These are phyloP conservation scores for Brassicogethes aeneus DNA, from an alignment of 2,888 invertebrate species.

Conservation along the genomic window DNA sequence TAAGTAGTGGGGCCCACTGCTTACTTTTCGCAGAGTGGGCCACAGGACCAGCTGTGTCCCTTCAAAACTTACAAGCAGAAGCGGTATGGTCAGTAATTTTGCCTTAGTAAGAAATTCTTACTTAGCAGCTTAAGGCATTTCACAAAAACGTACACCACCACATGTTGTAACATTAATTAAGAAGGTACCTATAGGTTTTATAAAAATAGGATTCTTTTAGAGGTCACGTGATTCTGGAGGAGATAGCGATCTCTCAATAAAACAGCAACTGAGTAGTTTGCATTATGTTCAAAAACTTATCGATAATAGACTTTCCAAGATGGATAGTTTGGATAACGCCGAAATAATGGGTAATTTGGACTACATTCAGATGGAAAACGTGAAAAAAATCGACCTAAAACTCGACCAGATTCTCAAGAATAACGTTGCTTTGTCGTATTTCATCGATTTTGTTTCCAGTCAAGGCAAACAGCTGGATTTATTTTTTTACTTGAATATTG, in stretches of 20 bases:
- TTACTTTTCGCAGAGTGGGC: too few relatives aligned
- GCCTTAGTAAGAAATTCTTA: too few relatives aligned
- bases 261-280: constrained; percentile 79
- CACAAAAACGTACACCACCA: too few relatives aligned
- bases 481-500: constrained; percentile 70
- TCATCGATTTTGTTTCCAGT: constrained; percentile 66
- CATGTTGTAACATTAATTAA: too few relatives aligned
- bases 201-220: constrained; percentile 27
- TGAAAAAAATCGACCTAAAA: constrained; percentile 46
- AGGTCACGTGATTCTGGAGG: constrained; percentile 80
- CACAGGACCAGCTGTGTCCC: too few relatives aligned
- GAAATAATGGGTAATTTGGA: constrained; percentile 18
- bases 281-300: constrained; percentile 70
- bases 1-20: too few relatives aligned
- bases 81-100: too few relatives aligned
- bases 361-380: constrained; percentile 29
- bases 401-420: constrained; percentile 67
- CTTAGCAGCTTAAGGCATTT: too few relatives aligned
- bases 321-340: constrained; percentile 29
- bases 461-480: constrained; percentile 63
- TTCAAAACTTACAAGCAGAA: too few relatives aligned
- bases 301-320: constrained; percentile 44
- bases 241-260: constrained; percentile 71
- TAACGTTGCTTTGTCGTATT: constrained; percentile 66
- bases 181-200: too few relatives aligned